A percentile compares a stretch with the other conserved stretches of the same genome.
Evolutionary conservation across 2,797 vertebrate genomes (phyloP).

Genomic region (Platalea minor): DNA sequence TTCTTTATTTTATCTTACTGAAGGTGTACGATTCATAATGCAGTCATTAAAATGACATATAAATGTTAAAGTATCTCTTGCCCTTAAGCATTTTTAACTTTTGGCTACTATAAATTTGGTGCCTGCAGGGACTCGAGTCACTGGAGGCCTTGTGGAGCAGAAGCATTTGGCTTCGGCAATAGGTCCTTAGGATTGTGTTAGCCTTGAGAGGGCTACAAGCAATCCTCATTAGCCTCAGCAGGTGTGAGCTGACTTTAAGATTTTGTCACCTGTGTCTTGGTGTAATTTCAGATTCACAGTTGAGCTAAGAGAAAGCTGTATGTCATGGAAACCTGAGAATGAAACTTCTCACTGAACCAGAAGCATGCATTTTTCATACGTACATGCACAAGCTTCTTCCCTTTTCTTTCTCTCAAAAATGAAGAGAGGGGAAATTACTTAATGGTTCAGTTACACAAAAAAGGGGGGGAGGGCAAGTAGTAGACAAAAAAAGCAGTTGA

Average conservation of each 20-base stretch:
- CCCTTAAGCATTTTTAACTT: background rate
- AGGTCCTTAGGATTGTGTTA: background rate
- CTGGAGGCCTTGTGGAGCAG: background rate
- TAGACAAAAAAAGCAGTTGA: background rate
- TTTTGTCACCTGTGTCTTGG: background rate
- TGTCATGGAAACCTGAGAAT: background rate
- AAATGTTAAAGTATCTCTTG: slow-evolving; percentile 8
- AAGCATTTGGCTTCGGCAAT: background rate
- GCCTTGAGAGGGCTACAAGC: background rate
- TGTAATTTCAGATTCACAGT: background rate
- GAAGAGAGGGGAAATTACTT: background rate
- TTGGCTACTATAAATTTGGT: background rate
- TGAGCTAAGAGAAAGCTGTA: background rate
- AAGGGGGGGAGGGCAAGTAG: fast-evolving
- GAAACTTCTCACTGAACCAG: background rate
- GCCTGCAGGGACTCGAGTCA: background rate
- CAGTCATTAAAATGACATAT: slow-evolving; percentile 19
- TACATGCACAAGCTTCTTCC: background rate
- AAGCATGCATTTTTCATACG: background rate
- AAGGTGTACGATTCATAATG: slow-evolving; percentile 28
- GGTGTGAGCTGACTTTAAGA: background rate
- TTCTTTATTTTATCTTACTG: slow-evolving; percentile 47
- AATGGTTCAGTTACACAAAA: background rate
- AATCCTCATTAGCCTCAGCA: background rate
- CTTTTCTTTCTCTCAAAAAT: background rate